Conservation (phyloP, 2,888 invertebrate genomes). For the Heliconius ismenius region DNA sequence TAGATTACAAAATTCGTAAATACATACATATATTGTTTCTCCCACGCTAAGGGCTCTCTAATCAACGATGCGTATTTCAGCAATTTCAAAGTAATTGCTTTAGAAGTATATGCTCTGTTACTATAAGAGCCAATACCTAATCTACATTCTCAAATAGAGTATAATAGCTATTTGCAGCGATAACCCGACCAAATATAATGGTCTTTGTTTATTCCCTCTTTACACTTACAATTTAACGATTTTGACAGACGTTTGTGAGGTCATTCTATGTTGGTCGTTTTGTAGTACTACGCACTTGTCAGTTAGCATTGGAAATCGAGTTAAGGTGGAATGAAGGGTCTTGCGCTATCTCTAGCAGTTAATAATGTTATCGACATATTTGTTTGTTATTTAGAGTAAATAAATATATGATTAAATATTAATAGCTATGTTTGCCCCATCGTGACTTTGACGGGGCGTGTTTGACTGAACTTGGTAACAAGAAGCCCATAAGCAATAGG, state of each 20-base stretch:
- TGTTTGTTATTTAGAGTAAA: constrained; percentile 52
- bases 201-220: constrained; percentile 51
- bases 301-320: constrained; percentile 74
- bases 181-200: constrained; percentile 55
- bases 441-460: too few relatives aligned
- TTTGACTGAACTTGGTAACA: too few relatives aligned
- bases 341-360: constrained; percentile 69
- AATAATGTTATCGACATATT: constrained; percentile 73
- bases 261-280: constrained; percentile 46
- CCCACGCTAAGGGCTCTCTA: constrained; percentile 60
- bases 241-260: constrained; percentile 37
- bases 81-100: constrained; percentile 76
- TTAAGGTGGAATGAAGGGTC: constrained; percentile 76
- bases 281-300: constrained; percentile 59
- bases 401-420: constrained; percentile 20
- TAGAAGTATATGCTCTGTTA: constrained; percentile 54
- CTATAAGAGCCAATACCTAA: constrained; percentile 73
- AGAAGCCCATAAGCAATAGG: too few relatives aligned
- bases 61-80: constrained; percentile 61
- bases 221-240: constrained; percentile 22
- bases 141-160: constrained; percentile 76
- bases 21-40: constrained; percentile 47
- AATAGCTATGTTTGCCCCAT: too few relatives aligned
- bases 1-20: constrained; percentile 49
- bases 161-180: constrained; percentile 59